Evolutionary conservation across 2,888 invertebrate species (phyloP).

Genomic region (Chloroclysta siterata): DNA sequence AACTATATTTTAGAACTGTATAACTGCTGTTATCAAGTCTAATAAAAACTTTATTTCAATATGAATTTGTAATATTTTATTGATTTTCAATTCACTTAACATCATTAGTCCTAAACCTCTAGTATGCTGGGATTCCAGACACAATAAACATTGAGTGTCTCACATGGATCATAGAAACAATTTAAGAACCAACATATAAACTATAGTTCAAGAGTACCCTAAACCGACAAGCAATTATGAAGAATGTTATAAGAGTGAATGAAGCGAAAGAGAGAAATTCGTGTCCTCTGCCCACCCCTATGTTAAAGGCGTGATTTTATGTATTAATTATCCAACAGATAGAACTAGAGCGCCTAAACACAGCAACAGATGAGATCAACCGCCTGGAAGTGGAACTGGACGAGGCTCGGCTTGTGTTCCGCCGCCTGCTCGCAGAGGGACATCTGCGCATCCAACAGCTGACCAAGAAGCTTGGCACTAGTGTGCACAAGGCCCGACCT

Average conservation of each 20-base stretch:
- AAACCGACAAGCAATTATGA: too few relatives aligned
- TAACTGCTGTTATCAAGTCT: not conserved
- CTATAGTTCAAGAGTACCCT: too few relatives aligned
- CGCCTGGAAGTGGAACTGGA: slow-evolving; percentile 95
- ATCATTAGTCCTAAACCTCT: too few relatives aligned
- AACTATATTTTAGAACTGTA: not conserved
- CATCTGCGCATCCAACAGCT: slow-evolving; percentile 92
- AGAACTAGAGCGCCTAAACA: slow-evolving; percentile 95
- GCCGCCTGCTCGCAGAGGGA: slow-evolving; percentile 92
- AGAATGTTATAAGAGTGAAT: too few relatives aligned
- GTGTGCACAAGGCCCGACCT: slow-evolving; percentile 94
- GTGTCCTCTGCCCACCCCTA: too few relatives aligned
- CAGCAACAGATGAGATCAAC: slow-evolving; percentile 96
- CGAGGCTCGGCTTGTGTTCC: slow-evolving; percentile 93
- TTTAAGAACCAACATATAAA: too few relatives aligned
- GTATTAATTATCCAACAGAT: slow-evolving; percentile 75
- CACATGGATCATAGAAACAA: too few relatives aligned
- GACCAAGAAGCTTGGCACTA: slow-evolving; percentile 92
- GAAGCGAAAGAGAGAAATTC: too few relatives aligned
- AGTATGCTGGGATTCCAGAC: too few relatives aligned
- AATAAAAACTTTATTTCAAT: not conserved
- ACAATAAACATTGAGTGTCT: too few relatives aligned
- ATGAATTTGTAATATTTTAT: too few relatives aligned
- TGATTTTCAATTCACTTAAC: not conserved
- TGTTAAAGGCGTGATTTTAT: not conserved